phyloP scores from a whole-genome alignment of 1,140 invertebrate genomes.

The Augochlora pura region DNA sequence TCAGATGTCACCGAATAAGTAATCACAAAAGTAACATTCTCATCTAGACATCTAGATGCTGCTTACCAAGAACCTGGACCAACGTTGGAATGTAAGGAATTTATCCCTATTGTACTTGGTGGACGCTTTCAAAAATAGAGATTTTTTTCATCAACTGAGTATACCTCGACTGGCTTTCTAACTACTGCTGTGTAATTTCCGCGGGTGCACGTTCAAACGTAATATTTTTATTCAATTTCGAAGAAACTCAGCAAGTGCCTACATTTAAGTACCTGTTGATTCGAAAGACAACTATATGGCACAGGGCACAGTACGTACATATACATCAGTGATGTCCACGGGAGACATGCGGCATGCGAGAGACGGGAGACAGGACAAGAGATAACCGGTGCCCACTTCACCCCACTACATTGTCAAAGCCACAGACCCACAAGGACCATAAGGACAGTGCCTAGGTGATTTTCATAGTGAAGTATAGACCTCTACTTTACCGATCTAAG shows the following conservation, averaged over 20 bases:
- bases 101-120: slow-evolving; percentile 19
- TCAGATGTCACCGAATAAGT: slow-evolving; percentile 72
- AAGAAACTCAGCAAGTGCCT: background rate
- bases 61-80: slow-evolving; percentile 44
- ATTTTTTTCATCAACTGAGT: background rate
- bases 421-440: too few species aligned
- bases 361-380: too few species aligned
- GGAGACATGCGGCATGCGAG: too few species aligned
- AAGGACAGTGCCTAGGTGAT: too few species aligned
- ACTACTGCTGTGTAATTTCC: background rate
- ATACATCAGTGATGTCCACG: too few species aligned
- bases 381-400: too few species aligned
- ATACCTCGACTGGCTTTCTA: background rate
- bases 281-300: background rate
- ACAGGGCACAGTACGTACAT: background rate
- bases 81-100: slow-evolving; percentile 59
- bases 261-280: slow-evolving; percentile 23
- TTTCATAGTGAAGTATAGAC: too few species aligned
- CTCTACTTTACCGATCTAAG: too few species aligned
- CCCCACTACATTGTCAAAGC: too few species aligned
- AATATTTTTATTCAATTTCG: background rate
- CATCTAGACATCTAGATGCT: slow-evolving; percentile 71
- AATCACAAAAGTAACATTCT: slow-evolving; percentile 71
- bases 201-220: background rate
- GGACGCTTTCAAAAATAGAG: slow-evolving; percentile 33